A percentile compares a stretch with the other conserved stretches of the same genome.
These are phyloP conservation scores for Dascyllus trimaculatus DNA, from an alignment of 2,113 vertebrate species.

Conservation along the genomic window DNA sequence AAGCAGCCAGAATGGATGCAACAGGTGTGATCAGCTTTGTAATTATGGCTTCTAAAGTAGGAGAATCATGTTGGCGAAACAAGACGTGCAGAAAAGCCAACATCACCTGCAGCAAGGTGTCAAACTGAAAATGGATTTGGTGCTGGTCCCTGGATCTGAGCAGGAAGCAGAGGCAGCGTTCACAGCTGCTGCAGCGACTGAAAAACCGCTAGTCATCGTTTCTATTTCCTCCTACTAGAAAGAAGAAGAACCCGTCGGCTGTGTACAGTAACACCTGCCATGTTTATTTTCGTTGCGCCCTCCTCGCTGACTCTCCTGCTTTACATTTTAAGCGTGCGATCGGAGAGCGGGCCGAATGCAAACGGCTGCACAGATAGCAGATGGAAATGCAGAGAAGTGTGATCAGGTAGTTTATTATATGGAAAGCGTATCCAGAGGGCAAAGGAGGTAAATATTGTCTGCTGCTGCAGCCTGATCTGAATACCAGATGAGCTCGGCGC, in stretches of 20 bases:
- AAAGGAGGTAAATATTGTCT: background rate
- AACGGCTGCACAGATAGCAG: background rate
- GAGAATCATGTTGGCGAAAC: background rate
- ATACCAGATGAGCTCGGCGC: background rate
- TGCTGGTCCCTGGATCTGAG: background rate
- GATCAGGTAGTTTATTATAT: background rate
- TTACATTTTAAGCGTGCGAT: background rate
- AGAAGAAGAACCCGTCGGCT: background rate
- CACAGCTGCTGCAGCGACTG: constrained; percentile 2
- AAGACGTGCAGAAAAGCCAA: background rate
- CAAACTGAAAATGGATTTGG: background rate
- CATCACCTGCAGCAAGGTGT: background rate
- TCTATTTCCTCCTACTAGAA: constrained; percentile 7
- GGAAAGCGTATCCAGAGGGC: background rate
- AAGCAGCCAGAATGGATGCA: too few relatives aligned
- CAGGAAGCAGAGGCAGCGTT: background rate
- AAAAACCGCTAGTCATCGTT: constrained; percentile 12
- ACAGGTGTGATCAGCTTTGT: background rate
- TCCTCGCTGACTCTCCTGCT: constrained; percentile 24
- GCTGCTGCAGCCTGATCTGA: constrained; percentile 2
- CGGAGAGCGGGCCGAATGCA: background rate
- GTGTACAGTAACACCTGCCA: constrained; percentile 45
- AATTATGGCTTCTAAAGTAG: background rate
- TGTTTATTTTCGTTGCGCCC: constrained; percentile 21
- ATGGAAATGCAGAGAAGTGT: background rate